Percentiles rank a stretch among this genome's conserved stretches.
phyloP scores from a whole-genome alignment of 1,140 invertebrate genomes.

The Triops cancriformis region DNA sequence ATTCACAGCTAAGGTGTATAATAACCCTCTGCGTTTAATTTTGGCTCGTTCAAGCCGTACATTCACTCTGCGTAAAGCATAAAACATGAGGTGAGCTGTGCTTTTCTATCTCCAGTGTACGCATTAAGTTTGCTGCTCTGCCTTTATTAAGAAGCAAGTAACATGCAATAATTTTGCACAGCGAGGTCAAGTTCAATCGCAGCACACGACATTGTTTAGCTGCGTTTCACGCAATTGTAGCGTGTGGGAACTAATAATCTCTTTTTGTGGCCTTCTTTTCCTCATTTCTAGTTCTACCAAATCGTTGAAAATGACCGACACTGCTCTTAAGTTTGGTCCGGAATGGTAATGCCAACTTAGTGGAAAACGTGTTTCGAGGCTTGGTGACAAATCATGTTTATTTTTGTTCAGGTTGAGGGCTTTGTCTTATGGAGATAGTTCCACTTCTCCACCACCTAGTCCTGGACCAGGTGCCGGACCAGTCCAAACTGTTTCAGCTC shows the following conservation, averaged over 20 bases:
- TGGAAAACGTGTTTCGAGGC: not conserved
- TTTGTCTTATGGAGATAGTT: slow-evolving; percentile 27
- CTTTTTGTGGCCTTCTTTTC: slow-evolving; percentile 1
- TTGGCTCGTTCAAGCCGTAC: not conserved
- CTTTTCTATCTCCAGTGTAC: not conserved
- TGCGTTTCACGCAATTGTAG: not conserved
- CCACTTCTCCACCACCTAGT: slow-evolving; percentile 28
- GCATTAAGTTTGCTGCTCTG: not conserved
- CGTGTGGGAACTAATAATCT: not conserved
- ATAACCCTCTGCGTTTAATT: slow-evolving; percentile 3
- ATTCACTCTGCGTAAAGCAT: slow-evolving; percentile 3
- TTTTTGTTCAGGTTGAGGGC: slow-evolving; percentile 26
- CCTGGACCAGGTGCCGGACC: slow-evolving; percentile 32
- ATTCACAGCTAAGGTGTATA: slow-evolving; percentile 6
- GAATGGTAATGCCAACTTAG: slow-evolving; percentile 26
- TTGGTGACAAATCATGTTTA: slow-evolving; percentile 21
- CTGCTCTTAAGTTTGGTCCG: slow-evolving; percentile 28
- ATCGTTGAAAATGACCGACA: slow-evolving; percentile 29
- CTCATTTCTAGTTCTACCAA: slow-evolving; percentile 24
- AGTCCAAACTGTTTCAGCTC: slow-evolving; percentile 33
- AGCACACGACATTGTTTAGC: not conserved
- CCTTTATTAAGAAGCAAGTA: not conserved
- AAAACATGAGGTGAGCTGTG: not conserved
- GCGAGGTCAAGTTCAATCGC: slow-evolving; percentile 2
- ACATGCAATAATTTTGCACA: not conserved